Conservation (phyloP, 2,888 invertebrate genomes). For the Drosophila gaucha region DNA sequence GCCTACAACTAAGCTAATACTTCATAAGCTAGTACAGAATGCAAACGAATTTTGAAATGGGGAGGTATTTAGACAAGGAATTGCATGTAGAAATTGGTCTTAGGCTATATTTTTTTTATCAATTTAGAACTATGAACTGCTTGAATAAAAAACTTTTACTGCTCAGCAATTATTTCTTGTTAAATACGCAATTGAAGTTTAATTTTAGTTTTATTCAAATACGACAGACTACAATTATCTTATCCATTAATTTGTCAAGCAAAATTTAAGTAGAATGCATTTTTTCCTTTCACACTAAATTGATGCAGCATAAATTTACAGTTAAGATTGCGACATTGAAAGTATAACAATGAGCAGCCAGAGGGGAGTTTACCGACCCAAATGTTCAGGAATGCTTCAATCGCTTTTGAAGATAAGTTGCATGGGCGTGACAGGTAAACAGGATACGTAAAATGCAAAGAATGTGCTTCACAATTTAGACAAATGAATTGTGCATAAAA, state of each 20-base stretch:
- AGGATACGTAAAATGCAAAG: conserved; percentile 11
- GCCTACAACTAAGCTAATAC: too few species aligned
- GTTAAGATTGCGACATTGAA: conserved; percentile 20
- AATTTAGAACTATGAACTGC: too few species aligned
- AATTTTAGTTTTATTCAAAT: too few species aligned
- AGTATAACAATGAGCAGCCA: conserved; percentile 50
- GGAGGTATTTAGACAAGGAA: too few species aligned
- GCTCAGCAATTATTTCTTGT: too few species aligned
- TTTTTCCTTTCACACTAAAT: background rate
- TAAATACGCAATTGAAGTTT: too few species aligned
- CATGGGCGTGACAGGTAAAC: conserved; percentile 11
- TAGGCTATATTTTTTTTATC: too few species aligned
- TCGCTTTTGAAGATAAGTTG: conserved; percentile 2
- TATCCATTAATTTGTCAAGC: background rate
- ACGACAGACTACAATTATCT: background rate
- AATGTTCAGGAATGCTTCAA: background rate
- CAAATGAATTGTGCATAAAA: conserved; percentile 3
- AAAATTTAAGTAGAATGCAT: background rate
- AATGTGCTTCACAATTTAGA: conserved; percentile 14
- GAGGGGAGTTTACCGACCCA: background rate
- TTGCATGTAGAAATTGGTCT: too few species aligned
- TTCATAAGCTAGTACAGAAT: too few species aligned
- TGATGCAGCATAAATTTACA: conserved; percentile 10
- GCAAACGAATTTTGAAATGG: too few species aligned
- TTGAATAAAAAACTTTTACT: too few species aligned